Conservation (phyloP, 2,797 vertebrate species). For the Hephaestus fuliginosus region DNA sequence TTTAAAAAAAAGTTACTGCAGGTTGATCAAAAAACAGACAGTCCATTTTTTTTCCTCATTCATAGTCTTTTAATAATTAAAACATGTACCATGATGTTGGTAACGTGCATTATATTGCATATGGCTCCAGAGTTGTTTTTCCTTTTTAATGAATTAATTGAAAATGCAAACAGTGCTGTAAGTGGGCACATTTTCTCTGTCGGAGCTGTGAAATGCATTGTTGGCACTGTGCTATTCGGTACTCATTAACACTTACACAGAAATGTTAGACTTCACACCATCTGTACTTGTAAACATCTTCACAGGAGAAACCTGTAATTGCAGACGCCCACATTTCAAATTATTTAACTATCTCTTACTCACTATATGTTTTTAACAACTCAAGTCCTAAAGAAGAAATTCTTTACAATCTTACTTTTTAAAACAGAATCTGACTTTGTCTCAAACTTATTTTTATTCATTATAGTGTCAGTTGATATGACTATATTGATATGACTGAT, state of each 20-base stretch:
- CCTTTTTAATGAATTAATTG: not conserved
- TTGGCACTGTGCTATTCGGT: slow-evolving; percentile 26
- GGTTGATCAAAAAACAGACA: not conserved
- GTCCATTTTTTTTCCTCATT: not conserved
- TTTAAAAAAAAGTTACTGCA: not conserved
- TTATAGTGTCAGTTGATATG: too few species aligned
- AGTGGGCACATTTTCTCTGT: slow-evolving; percentile 28
- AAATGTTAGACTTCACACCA: slow-evolving; percentile 55
- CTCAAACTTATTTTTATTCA: too few species aligned
- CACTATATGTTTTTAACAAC: not conserved
- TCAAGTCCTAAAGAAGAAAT: not conserved
- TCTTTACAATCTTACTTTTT: not conserved
- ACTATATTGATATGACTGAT: not conserved
- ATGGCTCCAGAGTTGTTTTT: not conserved
- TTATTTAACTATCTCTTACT: slow-evolving; percentile 5
- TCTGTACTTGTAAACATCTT: slow-evolving; percentile 59
- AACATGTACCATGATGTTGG: not conserved
- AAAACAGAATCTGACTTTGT: too few species aligned
- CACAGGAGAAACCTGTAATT: slow-evolving; percentile 38
- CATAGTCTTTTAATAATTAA: not conserved
- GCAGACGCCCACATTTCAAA: slow-evolving; percentile 23
- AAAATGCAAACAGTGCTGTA: slow-evolving; percentile 19
- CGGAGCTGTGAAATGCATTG: slow-evolving; percentile 47
- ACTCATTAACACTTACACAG: slow-evolving; percentile 60
- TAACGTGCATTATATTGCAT: not conserved